Base-by-base conservation (phyloP, 2,797 vertebrate species). In the Adelosebastes latens region DNA sequence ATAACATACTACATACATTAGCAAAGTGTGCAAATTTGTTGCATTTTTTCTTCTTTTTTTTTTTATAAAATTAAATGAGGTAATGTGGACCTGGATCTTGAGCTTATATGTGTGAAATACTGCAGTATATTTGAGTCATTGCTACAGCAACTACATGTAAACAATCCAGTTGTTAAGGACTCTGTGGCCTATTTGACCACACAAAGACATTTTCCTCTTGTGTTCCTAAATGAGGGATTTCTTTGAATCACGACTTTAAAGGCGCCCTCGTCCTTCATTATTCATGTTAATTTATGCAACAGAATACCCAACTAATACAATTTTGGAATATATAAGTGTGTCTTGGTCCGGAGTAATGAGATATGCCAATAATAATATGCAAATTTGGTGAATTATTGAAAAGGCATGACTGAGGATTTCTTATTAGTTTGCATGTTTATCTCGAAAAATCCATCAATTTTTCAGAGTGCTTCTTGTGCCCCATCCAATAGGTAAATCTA, bases 351-450 rank as follows among this genome's bases (percentile, higher is more conserved):
- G 67, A 60, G 85, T 95, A 95, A 95, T 95, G 92, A 95, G 92
- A 94, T 92, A 92, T 93, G 87, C 92, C 92, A 94, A 95, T 95
- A 96, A 95, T 94, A 94, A 95, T 93, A 96, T 96, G 94, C 85
- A 95, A 95, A 96, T 96, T 74, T 72, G 14, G 68, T 94, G 92
- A 95, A 96, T 96, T 95, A 96, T 95, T 96, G 87, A 96, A 94
- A 82, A 94, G 92, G 87, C 91, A 89, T 92, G 89, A 94, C 91
- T 88, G 89, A 82, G 88, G 83, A 85, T 91, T 91, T 93, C 85
- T 89, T 91, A 94, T 94, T 93, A 89, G 92, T 90, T 91, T 89
- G 89, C 89, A 90, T 95, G 89, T 95, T 94, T 94, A 92, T 95
- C 89, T 91, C 59, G 80, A 85, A 89, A 80, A 90, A 86, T 84